These are phyloP conservation scores for Pipistrellus pipistrellus DNA, from an alignment of 2,797 vertebrate genomes.

Conservation along the genomic window DNA sequence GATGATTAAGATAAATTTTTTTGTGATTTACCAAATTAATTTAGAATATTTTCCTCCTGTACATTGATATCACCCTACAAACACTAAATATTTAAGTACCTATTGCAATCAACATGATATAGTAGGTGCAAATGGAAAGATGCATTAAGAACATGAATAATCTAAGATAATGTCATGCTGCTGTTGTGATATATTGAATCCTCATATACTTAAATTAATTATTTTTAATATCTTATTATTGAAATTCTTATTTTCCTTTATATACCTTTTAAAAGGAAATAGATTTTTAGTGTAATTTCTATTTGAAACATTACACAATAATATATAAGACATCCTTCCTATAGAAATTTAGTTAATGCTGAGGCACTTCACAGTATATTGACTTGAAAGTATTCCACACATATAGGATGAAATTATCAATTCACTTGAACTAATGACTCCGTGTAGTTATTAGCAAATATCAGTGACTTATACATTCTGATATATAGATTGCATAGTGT, in stretches of 20 bases:
- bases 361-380: not conserved
- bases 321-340: not conserved
- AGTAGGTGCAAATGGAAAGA: not conserved
- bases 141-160: not conserved
- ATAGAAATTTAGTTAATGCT: not conserved
- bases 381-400: slow-evolving; percentile 26
- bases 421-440: slow-evolving; percentile 59
- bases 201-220: not conserved
- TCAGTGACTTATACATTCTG: not conserved
- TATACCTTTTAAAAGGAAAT: not conserved
- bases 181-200: not conserved
- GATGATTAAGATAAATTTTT: not conserved
- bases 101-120: not conserved
- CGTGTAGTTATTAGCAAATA: slow-evolving; percentile 74
- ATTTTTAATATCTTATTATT: not conserved
- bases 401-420: slow-evolving; percentile 73
- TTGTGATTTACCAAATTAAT: not conserved
- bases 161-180: not conserved
- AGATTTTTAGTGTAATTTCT: not conserved
- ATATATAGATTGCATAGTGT: slow-evolving; percentile 58
- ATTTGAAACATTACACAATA: not conserved
- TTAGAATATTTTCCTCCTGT: not conserved
- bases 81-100: slow-evolving; percentile 8
- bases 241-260: not conserved
- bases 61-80: not conserved